Conservation (phyloP, 2,113 vertebrate genomes). For the Coracopsis vasa region DNA sequence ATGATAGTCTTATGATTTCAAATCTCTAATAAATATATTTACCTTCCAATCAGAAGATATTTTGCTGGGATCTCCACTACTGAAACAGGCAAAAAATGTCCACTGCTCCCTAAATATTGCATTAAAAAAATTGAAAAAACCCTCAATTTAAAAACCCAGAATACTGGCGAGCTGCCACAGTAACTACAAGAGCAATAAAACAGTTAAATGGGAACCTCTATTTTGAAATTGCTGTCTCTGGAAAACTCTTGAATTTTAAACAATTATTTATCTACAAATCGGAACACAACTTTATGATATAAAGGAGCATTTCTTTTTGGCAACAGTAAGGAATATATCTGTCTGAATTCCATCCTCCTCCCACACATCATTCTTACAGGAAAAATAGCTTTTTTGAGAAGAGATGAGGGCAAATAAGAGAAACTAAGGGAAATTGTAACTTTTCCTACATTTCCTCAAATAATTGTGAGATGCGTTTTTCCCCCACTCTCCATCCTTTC, state of each 20-base stretch:
- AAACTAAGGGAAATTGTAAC: neutral
- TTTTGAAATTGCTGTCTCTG: neutral
- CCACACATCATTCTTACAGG: neutral
- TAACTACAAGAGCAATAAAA: neutral
- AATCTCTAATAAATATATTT: neutral
- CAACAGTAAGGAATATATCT: neutral
- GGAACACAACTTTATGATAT: neutral
- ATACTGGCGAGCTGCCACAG: fast-evolving
- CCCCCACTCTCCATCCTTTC: neutral
- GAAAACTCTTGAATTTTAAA: neutral
- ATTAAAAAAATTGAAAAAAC: neutral
- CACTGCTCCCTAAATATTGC: neutral
- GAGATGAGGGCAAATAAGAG: neutral
- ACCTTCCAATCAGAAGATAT: neutral
- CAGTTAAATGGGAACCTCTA: neutral
- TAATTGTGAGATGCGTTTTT: neutral
- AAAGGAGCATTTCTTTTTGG: neutral
- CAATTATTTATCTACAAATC: neutral
- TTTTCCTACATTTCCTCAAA: neutral
- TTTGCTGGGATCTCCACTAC: neutral
- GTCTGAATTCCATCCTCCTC: neutral
- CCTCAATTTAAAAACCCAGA: neutral
- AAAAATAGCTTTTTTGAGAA: neutral
- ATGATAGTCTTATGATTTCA: neutral
- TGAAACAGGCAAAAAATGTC: neutral